These are phyloP conservation scores for Apodemus speciosus DNA, from an alignment of 2,113 vertebrate genomes.

Conservation along the genomic window DNA sequence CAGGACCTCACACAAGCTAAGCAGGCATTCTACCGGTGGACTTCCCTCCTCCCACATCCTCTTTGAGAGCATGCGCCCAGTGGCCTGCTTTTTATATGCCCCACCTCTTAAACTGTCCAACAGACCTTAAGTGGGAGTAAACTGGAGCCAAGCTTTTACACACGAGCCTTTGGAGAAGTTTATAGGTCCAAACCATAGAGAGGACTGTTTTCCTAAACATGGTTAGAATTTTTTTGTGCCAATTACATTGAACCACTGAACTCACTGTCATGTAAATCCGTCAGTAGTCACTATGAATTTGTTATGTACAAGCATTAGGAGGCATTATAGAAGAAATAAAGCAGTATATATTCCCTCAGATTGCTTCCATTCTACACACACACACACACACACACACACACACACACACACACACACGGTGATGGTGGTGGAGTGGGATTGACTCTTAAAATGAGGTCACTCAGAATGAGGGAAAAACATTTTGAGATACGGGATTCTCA, in stretches of 20 bases:
- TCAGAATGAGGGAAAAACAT: conserved; percentile 52
- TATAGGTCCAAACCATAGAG: neutral
- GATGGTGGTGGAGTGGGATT: neutral
- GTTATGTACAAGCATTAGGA: neutral
- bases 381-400: too few species aligned
- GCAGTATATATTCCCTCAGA: neutral
- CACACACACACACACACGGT: neutral
- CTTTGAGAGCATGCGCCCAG: too few species aligned
- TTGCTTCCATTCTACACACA: conserved; percentile 23
- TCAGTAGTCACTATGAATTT: conserved; percentile 36
- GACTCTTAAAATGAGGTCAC: conserved; percentile 2
- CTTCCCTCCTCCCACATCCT: too few species aligned
- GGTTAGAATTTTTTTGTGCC: conserved; percentile 29
- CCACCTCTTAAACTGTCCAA: neutral
- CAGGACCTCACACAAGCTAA: neutral
- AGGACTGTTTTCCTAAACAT: conserved; percentile 13
- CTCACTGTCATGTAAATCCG: neutral
- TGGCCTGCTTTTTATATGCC: neutral
- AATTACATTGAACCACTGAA: neutral
- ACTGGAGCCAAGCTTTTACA: neutral
- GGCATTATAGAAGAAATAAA: conserved; percentile 33
- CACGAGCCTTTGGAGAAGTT: neutral
- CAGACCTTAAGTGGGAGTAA: neutral
- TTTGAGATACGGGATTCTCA: conserved; percentile 45
- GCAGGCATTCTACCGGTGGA: neutral